Evolutionary conservation across 2,797 vertebrate genomes (phyloP).

Genomic region (Typhlichthys eigenmanni): DNA sequence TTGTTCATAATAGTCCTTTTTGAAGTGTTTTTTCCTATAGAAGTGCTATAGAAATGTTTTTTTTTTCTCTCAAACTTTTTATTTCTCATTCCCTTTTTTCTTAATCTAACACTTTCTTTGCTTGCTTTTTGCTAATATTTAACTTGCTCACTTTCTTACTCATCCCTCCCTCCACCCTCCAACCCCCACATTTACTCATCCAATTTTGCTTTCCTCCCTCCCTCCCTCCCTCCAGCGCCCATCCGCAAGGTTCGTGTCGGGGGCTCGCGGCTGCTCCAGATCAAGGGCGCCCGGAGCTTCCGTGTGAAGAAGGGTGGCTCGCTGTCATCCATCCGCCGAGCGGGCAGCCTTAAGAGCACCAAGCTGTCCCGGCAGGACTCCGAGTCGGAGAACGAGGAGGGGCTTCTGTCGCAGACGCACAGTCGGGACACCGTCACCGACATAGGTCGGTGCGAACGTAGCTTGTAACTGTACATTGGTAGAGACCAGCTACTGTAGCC

Average conservation of each 20-base stretch:
- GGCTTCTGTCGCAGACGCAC: constrained; percentile 88
- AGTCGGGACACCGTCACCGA: constrained; percentile 98
- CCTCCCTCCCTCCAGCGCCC: constrained; percentile 62
- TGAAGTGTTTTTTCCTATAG: no score
- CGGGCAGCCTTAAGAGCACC: constrained; percentile 98
- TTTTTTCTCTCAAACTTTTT: background rate
- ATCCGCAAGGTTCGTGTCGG: constrained; percentile 95
- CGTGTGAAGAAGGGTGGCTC: constrained; percentile 97
- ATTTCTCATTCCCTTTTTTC: background rate
- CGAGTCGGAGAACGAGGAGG: constrained; percentile 97
- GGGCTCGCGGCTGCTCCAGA: constrained; percentile 96
- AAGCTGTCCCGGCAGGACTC: constrained; percentile 98
- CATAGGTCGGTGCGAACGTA: constrained; percentile 76
- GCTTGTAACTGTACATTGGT: background rate
- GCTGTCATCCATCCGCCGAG: constrained; percentile 93
- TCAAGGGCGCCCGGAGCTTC: constrained; percentile 98
- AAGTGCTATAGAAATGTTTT: background rate
- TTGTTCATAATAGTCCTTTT: no score
- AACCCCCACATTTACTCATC: constrained; percentile 63
- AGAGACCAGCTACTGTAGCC: background rate
- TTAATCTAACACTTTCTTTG: background rate
- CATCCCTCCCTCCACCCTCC: constrained; percentile 1
- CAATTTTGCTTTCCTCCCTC: background rate
- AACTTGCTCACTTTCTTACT: no score
- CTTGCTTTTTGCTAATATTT: no score